These are phyloP conservation scores for Orchesella cincta DNA, from an alignment of 1,140 invertebrate genomes.

Conservation along the genomic window DNA sequence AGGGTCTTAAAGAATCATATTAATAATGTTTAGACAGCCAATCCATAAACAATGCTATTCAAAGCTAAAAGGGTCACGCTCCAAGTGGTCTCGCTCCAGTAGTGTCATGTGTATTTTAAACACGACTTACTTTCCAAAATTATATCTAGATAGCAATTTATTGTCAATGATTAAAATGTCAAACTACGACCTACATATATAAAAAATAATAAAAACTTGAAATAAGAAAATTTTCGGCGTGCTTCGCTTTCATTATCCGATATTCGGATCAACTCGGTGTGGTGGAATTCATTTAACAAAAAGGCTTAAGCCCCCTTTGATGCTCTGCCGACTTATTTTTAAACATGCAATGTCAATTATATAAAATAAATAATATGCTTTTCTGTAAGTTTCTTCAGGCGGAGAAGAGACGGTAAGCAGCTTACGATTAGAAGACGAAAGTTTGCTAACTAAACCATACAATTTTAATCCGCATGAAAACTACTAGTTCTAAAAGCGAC, in stretches of 20 bases:
- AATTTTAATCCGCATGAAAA: no score
- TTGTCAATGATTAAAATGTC: neutral
- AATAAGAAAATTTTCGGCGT: neutral
- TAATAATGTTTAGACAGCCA: constrained; percentile 10
- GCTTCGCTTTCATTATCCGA: neutral
- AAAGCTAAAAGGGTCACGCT: constrained; percentile 16
- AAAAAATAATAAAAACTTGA: neutral
- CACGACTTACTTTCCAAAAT: constrained; percentile 1
- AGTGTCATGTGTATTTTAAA: no score
- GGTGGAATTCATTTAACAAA: neutral
- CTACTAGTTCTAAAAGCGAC: no score
- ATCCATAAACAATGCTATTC: constrained; percentile 10
- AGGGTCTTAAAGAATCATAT: neutral
- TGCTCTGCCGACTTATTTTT: neutral
- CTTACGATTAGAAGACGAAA: no score
- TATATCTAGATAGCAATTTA: neutral
- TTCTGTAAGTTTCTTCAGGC: no score
- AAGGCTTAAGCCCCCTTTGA: neutral
- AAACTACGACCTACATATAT: neutral
- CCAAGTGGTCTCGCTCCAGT: constrained; percentile 22
- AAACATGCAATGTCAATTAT: no score
- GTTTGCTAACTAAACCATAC: no score
- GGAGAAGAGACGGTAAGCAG: neutral
- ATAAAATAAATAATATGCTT: no score
- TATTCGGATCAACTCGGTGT: constrained; percentile 13